These are phyloP conservation scores for Austrolebias charrua DNA, from an alignment of 2,797 vertebrate genomes.

Conservation along the genomic window DNA sequence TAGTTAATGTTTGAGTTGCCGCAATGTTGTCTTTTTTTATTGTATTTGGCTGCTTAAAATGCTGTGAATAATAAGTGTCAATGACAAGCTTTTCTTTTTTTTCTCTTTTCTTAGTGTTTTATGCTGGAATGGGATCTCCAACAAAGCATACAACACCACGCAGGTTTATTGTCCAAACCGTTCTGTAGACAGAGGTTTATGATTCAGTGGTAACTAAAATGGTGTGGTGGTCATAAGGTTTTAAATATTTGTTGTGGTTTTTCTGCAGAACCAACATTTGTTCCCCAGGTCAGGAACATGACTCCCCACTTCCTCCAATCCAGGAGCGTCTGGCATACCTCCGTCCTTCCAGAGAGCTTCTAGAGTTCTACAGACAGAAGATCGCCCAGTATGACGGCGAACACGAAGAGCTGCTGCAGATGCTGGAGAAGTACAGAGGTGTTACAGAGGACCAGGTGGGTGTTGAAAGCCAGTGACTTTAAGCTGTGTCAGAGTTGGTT, in stretches of 20 bases:
- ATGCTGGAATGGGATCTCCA: slow-evolving; percentile 69
- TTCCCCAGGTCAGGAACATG: slow-evolving; percentile 57
- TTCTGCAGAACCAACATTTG: slow-evolving; percentile 30
- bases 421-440: slow-evolving; percentile 86
- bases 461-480: neutral
- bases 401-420: slow-evolving; percentile 86
- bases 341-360: slow-evolving; percentile 87
- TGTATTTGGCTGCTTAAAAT: too few species aligned
- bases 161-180: slow-evolving; percentile 51
- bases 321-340: slow-evolving; percentile 85
- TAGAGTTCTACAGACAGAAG: slow-evolving; percentile 92
- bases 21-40: too few species aligned
- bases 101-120: slow-evolving; percentile 26
- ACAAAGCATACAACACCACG: slow-evolving; percentile 50
- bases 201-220: too few species aligned
- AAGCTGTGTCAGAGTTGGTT: neutral
- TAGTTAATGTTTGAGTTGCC: neutral
- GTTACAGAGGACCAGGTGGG: slow-evolving; percentile 86
- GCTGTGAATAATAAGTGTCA: too few species aligned
- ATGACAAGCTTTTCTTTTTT: neutral
- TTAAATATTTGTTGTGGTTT: neutral
- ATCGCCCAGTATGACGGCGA: slow-evolving; percentile 89
- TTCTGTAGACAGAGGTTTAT: neutral
- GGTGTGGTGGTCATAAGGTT: too few species aligned
- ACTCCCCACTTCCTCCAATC: slow-evolving; percentile 85